Conservation (phyloP, 2,888 invertebrate species). For the Phortica okadai region DNA sequence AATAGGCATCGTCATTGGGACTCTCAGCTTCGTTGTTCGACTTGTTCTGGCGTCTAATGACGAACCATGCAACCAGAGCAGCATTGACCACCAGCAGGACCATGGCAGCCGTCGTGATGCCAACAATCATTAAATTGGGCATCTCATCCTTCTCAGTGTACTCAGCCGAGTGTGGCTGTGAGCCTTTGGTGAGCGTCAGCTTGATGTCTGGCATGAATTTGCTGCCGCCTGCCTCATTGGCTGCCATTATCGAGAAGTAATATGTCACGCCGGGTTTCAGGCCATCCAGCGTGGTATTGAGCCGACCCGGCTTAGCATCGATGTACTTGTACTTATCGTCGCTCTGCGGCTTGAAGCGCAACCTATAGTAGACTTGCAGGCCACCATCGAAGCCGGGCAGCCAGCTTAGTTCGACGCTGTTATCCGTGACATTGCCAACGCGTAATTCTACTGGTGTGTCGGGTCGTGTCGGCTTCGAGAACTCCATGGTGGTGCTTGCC, state of each 20-base stretch:
- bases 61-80: slow-evolving; percentile 74
- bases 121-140: slow-evolving; percentile 74
- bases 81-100: slow-evolving; percentile 70
- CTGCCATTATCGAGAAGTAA: slow-evolving; percentile 73
- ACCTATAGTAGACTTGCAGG: slow-evolving; percentile 70
- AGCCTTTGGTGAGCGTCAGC: slow-evolving; percentile 66
- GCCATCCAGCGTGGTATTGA: slow-evolving; percentile 68
- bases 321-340: slow-evolving; percentile 73
- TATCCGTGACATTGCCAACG: slow-evolving; percentile 71
- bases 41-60: slow-evolving; percentile 72
- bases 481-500: slow-evolving; percentile 69
- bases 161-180: slow-evolving; percentile 68
- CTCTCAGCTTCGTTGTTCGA: slow-evolving; percentile 69
- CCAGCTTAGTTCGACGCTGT: slow-evolving; percentile 66
- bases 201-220: slow-evolving; percentile 72
- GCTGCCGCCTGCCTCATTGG: slow-evolving; percentile 73
- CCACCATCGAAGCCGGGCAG: slow-evolving; percentile 72
- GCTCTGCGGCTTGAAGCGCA: slow-evolving; percentile 65
- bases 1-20: slow-evolving; percentile 73
- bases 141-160: slow-evolving; percentile 73
- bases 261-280: slow-evolving; percentile 70
- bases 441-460: slow-evolving; percentile 66
- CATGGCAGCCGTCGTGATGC: slow-evolving; percentile 74
- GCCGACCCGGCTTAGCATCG: slow-evolving; percentile 66
- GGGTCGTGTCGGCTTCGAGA: slow-evolving; percentile 71